Conservation (phyloP, 2,888 invertebrate species). For the Melipona beecheii region DNA sequence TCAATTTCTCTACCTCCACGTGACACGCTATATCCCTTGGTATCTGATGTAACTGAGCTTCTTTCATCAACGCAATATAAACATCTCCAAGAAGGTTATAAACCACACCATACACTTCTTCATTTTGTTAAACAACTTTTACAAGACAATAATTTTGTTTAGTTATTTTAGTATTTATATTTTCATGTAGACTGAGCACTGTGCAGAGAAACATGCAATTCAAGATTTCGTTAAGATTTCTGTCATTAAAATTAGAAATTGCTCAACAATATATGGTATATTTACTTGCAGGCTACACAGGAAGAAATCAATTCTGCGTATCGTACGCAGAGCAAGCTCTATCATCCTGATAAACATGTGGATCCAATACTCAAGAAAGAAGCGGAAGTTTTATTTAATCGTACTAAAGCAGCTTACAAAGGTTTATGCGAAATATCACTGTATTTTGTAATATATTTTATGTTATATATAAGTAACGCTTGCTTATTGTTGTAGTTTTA, state of each 20-base stretch:
- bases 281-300: constrained; percentile 89
- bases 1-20: constrained; percentile 67
- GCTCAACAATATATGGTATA: background rate
- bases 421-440: constrained; percentile 83
- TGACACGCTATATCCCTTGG: constrained; percentile 62
- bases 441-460: background rate
- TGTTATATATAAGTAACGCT: background rate
- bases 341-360: constrained; percentile 98
- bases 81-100: background rate
- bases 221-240: background rate
- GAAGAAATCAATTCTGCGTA: constrained; percentile 98
- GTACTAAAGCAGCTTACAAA: constrained; percentile 97
- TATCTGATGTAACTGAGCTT: constrained; percentile 70
- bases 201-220: background rate
- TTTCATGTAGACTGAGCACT: background rate
- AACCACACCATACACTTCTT: too few species aligned
- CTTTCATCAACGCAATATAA: background rate
- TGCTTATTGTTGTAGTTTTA: constrained; percentile 87
- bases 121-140: background rate
- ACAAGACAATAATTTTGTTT: background rate
- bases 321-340: constrained; percentile 94
- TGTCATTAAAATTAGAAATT: background rate
- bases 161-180: background rate
- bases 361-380: constrained; percentile 93
- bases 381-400: constrained; percentile 96